phyloP scores from a whole-genome alignment of 2,797 vertebrate species.

The Lepus townsendii region DNA sequence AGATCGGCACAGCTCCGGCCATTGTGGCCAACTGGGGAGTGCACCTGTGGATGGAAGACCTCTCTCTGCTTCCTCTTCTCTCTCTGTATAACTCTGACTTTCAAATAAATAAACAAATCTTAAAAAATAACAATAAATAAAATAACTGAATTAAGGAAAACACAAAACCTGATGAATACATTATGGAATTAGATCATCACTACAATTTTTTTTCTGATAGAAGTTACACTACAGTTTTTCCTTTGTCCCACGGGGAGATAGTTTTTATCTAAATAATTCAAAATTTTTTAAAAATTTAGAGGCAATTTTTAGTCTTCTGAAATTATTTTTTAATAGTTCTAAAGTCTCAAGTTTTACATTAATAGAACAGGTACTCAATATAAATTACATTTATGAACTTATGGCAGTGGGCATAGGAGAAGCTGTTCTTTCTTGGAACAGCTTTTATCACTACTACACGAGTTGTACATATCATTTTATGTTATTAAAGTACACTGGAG shows the following conservation, averaged over 20 bases:
- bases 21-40: too few species aligned
- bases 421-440: neutral
- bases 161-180: neutral
- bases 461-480: neutral
- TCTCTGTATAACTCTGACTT: too few species aligned
- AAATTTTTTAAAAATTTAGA: conserved; percentile 29
- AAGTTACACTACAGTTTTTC: neutral
- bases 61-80: too few species aligned
- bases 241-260: neutral
- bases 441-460: neutral
- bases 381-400: neutral
- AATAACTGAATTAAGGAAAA: conserved; percentile 23
- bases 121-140: too few species aligned
- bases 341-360: conserved; percentile 36
- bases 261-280: conserved; percentile 17
- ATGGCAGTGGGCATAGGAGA: neutral
- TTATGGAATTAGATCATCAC: neutral
- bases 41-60: too few species aligned
- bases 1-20: too few species aligned
- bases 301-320: conserved; percentile 8
- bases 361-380: neutral
- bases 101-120: too few species aligned
- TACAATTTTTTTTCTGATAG: conserved; percentile 12
- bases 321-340: conserved; percentile 12
- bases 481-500: neutral